A percentile compares a stretch with the other conserved stretches of the same genome.
Evolutionary conservation across 2,113 vertebrate genomes (phyloP).

Genomic region (sheep (Ovis aries)): DNA sequence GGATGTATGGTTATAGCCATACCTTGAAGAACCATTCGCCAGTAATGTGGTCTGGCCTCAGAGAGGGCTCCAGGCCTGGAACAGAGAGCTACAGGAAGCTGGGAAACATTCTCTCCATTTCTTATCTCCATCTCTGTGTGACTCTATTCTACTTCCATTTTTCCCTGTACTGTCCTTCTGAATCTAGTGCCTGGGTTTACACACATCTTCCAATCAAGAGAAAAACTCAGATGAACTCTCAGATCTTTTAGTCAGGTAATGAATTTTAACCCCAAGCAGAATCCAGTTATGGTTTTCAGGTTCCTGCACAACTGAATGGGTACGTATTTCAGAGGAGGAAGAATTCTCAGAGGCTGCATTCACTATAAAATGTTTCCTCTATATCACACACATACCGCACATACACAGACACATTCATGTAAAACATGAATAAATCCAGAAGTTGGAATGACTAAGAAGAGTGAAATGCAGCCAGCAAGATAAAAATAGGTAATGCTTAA

Average conservation of each 20-base stretch:
- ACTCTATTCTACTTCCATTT: not conserved
- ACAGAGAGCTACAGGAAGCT: not conserved
- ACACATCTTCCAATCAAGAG: not conserved
- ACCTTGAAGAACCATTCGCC: not conserved
- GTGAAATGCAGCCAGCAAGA: not conserved
- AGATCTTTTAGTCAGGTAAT: not conserved
- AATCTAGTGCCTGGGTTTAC: not conserved
- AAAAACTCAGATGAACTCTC: not conserved
- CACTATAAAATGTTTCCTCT: not conserved
- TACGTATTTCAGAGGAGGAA: not conserved
- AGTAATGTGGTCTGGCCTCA: not conserved
- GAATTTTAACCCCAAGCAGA: not conserved
- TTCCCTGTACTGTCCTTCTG: not conserved
- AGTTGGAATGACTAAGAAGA: not conserved
- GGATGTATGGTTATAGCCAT: not conserved
- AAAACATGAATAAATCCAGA: not conserved
- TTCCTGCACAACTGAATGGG: not conserved
- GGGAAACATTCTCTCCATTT: not conserved
- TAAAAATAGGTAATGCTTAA: not conserved
- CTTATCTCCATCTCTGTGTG: not conserved
- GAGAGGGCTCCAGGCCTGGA: not conserved
- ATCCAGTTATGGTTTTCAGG: not conserved
- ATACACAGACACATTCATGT: not conserved
- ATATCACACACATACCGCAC: rapidly evolving
- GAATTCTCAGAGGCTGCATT: not conserved